Base-by-base conservation (phyloP, 1,140 invertebrate species). In the Drosophila melanica region DNA sequence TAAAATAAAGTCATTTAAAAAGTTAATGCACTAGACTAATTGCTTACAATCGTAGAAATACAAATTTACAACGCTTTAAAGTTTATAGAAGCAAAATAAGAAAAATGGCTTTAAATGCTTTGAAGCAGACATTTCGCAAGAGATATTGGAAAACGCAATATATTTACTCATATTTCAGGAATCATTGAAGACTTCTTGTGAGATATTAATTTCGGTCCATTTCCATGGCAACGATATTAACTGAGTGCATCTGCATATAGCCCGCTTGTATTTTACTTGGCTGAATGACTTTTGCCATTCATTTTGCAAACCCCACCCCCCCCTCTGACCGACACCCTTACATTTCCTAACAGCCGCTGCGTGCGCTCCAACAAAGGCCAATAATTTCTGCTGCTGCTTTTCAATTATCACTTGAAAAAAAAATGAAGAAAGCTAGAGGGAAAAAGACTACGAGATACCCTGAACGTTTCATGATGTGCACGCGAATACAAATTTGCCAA, bases 401-500 rank as follows among this genome's bases (percentile, higher is more conserved):
- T 86, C 82, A 87, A 87, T 86, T 87, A 87, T 75, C 78, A 75
- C 65, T 72, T 55, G 48, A 35, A 45, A 47, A 59, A 62, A 48
- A 18, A 8, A 41, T n/a, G 20, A 8, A 54, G 18, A 16, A 47
- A 62, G 23, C 23, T 27, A 0, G 5, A 27, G 3, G 27, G 0
- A 7, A 7, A 5, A 7, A 5, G 27, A 27, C 27, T 27, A 20
- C 8, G 20, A 42, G 2, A 59, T 20, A 39, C 37, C 37, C 11
- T 39, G 10, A 39, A 39, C 37, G 0, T 0, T 27, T 27, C 6
- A 27, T 27, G 6, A 27, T 23, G 20, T 23, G 20, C 20, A 23
- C 20, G 20, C 20, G 18, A 3, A 3, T 23, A 3, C 20, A 23
- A 23, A 23, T 23, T 23, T 23, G 20, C 4, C 20, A 23, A 23